Evolutionary conservation across 2,888 invertebrate genomes (phyloP), one percentile per base, ranked within the genome.

Genomic region (Eutolmus rufibarbis): DNA sequence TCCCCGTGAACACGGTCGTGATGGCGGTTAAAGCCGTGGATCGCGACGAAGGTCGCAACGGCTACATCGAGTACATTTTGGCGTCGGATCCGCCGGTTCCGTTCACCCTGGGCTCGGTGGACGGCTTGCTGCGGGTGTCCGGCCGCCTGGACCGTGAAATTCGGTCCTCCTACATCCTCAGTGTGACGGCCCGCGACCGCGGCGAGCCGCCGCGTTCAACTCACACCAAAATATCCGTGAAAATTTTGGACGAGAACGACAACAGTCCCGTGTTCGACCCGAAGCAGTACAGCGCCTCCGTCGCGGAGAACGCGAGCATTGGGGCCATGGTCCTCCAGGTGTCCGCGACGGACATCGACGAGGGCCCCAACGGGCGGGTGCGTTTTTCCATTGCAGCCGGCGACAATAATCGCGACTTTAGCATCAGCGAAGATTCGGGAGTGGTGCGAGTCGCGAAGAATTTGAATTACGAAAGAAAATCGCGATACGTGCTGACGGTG

Each of bases 251-350:
- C 91, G 97, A 97, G 92, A 98, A 98, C 92, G 98, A 98, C 91
- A 97, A 97, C 91, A 96, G 96, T 89, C 98, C 98, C 0, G 95
- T 97, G 4, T 98, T 98, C 91, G 96, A 97, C 91, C 97, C 97
- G 0, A 96, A 96, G 90, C 97, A 97, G 91, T 98, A 98, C 91
- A 97, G 97, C 88, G 97, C 98, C 0, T 96, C 96, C 2, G 96
- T 98, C 43, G 96, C 97, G 0, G 98, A 98, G 93, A 97, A 98
- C 92, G 97, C 97, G n/a, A 96, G 97, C 89, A 97, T 98, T 89
- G 98, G 98, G 7, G 97, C 97, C 74, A 97, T 96, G 91, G 97
- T 98, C 0, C 92, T 98, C 66, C 97, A 97, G 94, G 97, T 97
- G 28, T 97, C 97, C 1, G 97, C 97, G 16, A 97, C 96, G 9